These are phyloP conservation scores for Dendrolimus kikuchii DNA, from an alignment of 1,140 invertebrate genomes.

Conservation along the genomic window DNA sequence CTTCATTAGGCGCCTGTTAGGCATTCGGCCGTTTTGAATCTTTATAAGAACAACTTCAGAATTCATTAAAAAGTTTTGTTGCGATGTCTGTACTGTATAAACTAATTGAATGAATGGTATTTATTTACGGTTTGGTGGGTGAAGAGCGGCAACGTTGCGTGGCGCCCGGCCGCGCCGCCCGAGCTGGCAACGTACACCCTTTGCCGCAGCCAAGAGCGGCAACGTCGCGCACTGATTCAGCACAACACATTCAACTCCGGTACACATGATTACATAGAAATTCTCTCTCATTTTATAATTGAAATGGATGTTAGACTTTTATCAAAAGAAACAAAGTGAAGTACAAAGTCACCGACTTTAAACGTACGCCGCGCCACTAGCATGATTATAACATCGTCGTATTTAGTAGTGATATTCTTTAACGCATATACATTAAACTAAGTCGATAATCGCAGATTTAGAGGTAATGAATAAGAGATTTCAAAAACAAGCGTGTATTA, in stretches of 20 bases:
- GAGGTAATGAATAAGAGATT: too few relatives aligned
- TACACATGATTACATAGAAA: neutral
- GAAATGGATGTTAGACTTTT: too few relatives aligned
- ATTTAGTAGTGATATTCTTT: too few relatives aligned
- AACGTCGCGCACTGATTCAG: conserved; percentile 59
- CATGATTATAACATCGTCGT: too few relatives aligned
- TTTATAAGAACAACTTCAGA: conserved; percentile 8
- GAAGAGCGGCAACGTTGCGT: conserved; percentile 43
- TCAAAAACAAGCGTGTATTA: too few relatives aligned
- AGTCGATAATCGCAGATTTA: too few relatives aligned
- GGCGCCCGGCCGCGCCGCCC: conserved; percentile 38
- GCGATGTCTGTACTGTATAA: conserved; percentile 1
- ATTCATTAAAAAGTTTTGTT: conserved; percentile 34
- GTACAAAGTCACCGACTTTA: too few relatives aligned
- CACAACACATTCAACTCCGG: conserved; percentile 35
- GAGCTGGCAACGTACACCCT: conserved; percentile 34
- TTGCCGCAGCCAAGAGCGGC: conserved; percentile 25
- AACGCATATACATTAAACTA: too few relatives aligned
- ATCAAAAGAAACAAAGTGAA: too few relatives aligned
- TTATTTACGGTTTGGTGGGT: conserved; percentile 30
- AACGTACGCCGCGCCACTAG: too few relatives aligned
- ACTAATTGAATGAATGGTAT: conserved; percentile 60
- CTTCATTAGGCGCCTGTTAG: neutral
- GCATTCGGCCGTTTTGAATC: conserved; percentile 9
- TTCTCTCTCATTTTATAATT: neutral